Percentiles rank a stretch among this genome's conserved stretches.
These are phyloP conservation scores for Branchinecta lynchi DNA, from an alignment of 1,140 invertebrate genomes.

Conservation along the genomic window DNA sequence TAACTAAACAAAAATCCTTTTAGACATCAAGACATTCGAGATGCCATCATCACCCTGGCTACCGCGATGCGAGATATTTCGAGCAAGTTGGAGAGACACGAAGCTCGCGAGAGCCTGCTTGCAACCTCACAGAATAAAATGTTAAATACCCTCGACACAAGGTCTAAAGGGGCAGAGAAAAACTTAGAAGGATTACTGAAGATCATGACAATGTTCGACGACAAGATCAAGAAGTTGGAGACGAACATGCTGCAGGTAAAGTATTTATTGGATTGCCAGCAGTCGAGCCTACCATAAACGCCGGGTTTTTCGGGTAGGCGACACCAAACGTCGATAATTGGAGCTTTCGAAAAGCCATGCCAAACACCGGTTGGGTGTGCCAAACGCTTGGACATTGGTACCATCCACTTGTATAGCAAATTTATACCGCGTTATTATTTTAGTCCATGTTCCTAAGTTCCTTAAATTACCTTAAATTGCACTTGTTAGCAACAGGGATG, in stretches of 20 bases:
- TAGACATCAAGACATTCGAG: conserved; percentile 59
- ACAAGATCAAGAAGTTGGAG: conserved; percentile 25
- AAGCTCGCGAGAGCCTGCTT: conserved; percentile 55
- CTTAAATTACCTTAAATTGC: too few relatives aligned
- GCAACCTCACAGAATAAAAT: conserved; percentile 61
- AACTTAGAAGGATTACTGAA: conserved; percentile 36
- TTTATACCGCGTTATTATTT: too few relatives aligned
- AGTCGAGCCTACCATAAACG: too few relatives aligned
- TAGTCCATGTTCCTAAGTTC: too few relatives aligned
- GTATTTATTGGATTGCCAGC: neutral
- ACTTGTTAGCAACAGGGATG: too few relatives aligned
- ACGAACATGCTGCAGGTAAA: conserved; percentile 20
- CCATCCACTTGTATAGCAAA: too few relatives aligned
- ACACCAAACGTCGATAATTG: too few relatives aligned
- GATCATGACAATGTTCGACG: conserved; percentile 24
- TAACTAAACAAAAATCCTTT: conserved; percentile 19
- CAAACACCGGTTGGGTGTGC: too few relatives aligned
- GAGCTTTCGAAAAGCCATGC: too few relatives aligned
- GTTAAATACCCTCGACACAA: conserved; percentile 49
- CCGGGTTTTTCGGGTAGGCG: too few relatives aligned
- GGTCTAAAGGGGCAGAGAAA: conserved; percentile 38
- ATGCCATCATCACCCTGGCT: conserved; percentile 61
- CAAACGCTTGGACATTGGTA: too few relatives aligned
- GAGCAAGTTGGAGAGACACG: conserved; percentile 67
- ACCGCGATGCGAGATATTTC: conserved; percentile 59